Base-by-base conservation (phyloP, 2,888 invertebrate genomes). In the Salpingus planirostris region DNA sequence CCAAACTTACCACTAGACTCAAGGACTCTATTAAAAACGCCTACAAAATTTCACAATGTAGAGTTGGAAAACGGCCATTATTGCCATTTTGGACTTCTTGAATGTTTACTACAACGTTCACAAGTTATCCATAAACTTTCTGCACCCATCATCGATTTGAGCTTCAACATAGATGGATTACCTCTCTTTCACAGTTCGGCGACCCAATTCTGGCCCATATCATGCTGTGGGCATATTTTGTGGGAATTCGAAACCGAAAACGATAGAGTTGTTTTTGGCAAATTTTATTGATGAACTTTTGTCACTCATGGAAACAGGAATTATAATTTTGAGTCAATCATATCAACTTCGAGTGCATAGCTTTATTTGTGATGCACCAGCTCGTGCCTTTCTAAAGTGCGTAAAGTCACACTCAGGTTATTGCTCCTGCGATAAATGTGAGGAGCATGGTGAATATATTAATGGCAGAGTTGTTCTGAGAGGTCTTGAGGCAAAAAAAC, bases 301-400 rank as follows among this genome's bases (percentile, higher is more conserved):
- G 11, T n/a, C 13, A 11, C 13, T 30, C 3, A 11, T 27, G n/a
- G 15, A 25, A 5, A 28, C 15, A 21, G 38, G 26, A 4, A 29
- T 30, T 26, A n/a, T 15, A 13, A 13, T 8, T 24, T 11, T 24
- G 15, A 3, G 10, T 15, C 14, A 27, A 24, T 25, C n/a, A 13
- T 11, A 28, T 21, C 11, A 12, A 28, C 26, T 44, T 21, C 29
- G 31, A 27, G 24, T 49, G 15, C 26, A 27, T 29, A 32, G 40
- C 15, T 39, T 48, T 26, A 21, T 36, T 21, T 46, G 46, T 31
- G 48, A 46, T 39, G 33, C 42, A 15, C 44, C 43, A 13, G 46
- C 49, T 5, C 22, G 38, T 31, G 15, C 42, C 11, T 46, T 30
- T 23, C 22, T 48, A 6, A 48, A 44, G 31, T 31, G 36, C 33